These are phyloP conservation scores for Chironomus striatipennis DNA, from an alignment of 1,140 invertebrate genomes.

Conservation along the genomic window DNA sequence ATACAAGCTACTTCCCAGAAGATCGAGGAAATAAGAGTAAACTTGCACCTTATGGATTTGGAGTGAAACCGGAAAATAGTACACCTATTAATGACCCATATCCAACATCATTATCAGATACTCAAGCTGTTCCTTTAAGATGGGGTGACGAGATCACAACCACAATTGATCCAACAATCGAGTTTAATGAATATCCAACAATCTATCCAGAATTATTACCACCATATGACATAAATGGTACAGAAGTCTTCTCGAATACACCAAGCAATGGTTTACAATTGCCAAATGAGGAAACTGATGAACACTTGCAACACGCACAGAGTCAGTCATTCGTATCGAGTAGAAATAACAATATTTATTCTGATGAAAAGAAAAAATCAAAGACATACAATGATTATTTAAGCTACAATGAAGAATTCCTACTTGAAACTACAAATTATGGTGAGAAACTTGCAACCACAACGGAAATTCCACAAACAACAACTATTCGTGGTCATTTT, in stretches of 20 bases:
- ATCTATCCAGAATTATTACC: constrained; percentile 29
- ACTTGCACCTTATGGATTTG: constrained; percentile 36
- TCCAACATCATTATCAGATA: constrained; percentile 32
- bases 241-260: neutral
- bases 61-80: constrained; percentile 32
- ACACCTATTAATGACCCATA: constrained; percentile 37
- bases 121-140: constrained; percentile 29
- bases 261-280: constrained; percentile 31
- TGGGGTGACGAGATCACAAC: constrained; percentile 29
- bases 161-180: constrained; percentile 32
- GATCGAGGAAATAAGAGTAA: constrained; percentile 31
- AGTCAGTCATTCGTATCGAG: constrained; percentile 38
- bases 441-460: neutral
- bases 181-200: constrained; percentile 31
- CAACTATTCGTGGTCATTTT: constrained; percentile 20
- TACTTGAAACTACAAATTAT: constrained; percentile 31
- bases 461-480: neutral
- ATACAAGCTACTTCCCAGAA: constrained; percentile 42
- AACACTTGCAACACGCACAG: constrained; percentile 37
- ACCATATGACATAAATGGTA: neutral
- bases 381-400: constrained; percentile 41
- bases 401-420: constrained; percentile 36
- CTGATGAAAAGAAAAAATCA: constrained; percentile 26
- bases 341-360: constrained; percentile 32
- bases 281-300: constrained; percentile 32